Conservation (phyloP, 2,113 vertebrate genomes). For the Trogon surrucura region DNA sequence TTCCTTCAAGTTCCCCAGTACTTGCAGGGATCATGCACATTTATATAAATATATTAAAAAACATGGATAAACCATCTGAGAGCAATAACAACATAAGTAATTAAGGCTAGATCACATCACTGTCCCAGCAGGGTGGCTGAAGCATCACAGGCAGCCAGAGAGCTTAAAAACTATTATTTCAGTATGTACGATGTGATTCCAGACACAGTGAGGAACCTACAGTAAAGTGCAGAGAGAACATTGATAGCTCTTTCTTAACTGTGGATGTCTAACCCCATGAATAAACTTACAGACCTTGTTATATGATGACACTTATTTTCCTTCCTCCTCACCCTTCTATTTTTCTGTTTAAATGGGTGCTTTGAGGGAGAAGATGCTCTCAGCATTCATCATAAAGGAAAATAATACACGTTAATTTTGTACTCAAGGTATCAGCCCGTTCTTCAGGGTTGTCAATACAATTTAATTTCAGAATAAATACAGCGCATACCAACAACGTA, state of each 20-base stretch:
- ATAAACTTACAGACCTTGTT: neutral
- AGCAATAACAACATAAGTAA: neutral
- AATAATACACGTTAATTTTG: neutral
- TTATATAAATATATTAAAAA: neutral
- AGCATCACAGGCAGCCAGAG: accelerated
- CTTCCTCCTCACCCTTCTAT: accelerated
- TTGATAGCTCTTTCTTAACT: neutral
- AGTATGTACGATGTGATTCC: neutral
- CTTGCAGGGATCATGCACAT: neutral
- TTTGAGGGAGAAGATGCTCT: neutral
- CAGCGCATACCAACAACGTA: neutral
- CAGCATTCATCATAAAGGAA: neutral
- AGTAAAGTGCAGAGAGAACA: neutral
- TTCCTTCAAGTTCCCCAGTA: neutral
- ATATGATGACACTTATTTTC: neutral
- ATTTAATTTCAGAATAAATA: neutral
- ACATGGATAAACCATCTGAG: neutral
- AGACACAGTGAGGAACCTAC: neutral
- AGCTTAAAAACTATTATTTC: neutral
- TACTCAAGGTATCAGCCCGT: neutral
- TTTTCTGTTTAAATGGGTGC: neutral
- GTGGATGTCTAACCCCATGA: neutral
- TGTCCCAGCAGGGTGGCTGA: neutral
- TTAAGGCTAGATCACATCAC: neutral
- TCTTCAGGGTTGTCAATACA: neutral